phyloP scores from a whole-genome alignment of 2,797 vertebrate species.

The Myotis pilosus region DNA sequence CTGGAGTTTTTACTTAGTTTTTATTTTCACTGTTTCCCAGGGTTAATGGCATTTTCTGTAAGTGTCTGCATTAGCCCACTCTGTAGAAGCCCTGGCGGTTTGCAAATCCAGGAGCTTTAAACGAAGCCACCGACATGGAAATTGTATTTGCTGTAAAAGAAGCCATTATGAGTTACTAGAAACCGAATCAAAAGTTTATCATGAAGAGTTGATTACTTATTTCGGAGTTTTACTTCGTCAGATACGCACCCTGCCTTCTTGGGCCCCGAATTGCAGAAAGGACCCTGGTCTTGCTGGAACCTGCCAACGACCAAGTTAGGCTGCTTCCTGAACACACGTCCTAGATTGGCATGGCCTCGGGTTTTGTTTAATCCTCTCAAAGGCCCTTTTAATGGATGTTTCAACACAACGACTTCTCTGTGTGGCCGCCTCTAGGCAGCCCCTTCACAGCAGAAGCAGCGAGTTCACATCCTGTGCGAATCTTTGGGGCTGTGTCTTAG shows the following conservation, averaged over 20 bases:
- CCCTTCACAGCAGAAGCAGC: not conserved
- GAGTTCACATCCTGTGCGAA: not conserved
- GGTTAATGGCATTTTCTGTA: not conserved
- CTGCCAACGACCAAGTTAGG: not conserved
- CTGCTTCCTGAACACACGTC: not conserved
- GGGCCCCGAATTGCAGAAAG: not conserved
- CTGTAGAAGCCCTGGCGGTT: not conserved
- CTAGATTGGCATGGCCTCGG: not conserved
- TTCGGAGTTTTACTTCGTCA: not conserved
- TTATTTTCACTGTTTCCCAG: fast-evolving
- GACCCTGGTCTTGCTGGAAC: not conserved
- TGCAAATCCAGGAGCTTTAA: not conserved
- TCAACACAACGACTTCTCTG: not conserved
- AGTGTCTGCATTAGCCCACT: not conserved
- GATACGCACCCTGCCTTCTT: not conserved
- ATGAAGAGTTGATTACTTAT: not conserved
- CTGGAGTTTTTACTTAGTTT: not conserved
- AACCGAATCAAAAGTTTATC: not conserved
- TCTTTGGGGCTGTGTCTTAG: conserved; percentile 46
- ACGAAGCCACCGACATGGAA: not conserved
- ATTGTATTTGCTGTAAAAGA: not conserved
- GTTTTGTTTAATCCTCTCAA: conserved; percentile 52
- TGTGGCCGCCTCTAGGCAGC: not conserved
- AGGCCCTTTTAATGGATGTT: conserved; percentile 27
- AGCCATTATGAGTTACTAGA: not conserved